These are phyloP conservation scores for Cinara cedri DNA, from an alignment of 2,888 invertebrate species.

Conservation along the genomic window DNA sequence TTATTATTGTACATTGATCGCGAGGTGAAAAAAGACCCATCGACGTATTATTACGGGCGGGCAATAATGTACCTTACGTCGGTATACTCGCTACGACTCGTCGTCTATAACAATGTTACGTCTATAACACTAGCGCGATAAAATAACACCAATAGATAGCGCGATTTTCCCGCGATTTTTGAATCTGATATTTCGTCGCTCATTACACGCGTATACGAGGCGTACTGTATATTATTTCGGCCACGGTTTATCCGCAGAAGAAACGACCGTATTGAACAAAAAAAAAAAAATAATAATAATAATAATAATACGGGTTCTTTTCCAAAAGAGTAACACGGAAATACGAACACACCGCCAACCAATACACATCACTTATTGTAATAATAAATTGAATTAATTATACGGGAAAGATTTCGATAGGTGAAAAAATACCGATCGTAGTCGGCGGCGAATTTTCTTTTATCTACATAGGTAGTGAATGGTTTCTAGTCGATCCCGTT, in stretches of 20 bases:
- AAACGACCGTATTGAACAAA: no score
- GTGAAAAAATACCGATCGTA: not conserved
- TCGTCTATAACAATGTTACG: no score
- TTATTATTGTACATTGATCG: not conserved
- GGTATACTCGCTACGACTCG: no score
- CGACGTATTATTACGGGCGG: not conserved
- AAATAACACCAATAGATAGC: no score
- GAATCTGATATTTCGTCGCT: not conserved
- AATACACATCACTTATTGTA: not conserved
- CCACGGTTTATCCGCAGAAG: no score
- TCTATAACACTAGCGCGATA: no score
- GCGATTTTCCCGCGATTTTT: not conserved
- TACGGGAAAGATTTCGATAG: not conserved
- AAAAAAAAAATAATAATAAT: no score
- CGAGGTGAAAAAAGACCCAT: not conserved
- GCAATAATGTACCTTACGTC: not conserved
- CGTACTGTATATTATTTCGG: no score
- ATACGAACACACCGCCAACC: no score
- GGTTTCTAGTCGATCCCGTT: conserved; percentile 34
- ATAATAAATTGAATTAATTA: conserved; percentile 6
- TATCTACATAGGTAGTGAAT: not conserved
- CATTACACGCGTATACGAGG: no score
- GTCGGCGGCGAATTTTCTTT: conserved; percentile 10
- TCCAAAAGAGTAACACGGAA: no score
- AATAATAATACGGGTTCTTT: no score